Percentiles rank a stretch among this genome's conserved stretches.
Evolutionary conservation across 2,797 vertebrate genomes (phyloP).

Genomic region (Naso thynnoides): DNA sequence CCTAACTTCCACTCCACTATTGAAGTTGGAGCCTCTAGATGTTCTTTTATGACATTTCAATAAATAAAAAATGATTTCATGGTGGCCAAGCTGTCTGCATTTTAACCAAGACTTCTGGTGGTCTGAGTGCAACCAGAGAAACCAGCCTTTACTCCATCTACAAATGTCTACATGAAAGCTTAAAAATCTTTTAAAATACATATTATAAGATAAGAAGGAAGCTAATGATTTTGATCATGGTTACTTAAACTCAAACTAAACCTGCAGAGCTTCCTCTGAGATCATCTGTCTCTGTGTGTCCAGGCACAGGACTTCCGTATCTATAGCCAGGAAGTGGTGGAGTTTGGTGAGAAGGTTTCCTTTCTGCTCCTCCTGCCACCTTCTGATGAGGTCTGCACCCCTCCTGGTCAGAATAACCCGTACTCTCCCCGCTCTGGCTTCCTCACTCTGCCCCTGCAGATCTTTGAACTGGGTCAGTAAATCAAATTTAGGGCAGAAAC

Average conservation of each 20-base stretch:
- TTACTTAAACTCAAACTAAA: neutral
- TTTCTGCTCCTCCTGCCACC: constrained; percentile 92
- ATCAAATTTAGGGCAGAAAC: neutral
- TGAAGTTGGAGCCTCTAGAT: constrained; percentile 27
- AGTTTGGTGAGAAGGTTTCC: constrained; percentile 91
- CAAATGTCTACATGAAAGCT: constrained; percentile 5
- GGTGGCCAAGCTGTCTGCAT: constrained; percentile 11
- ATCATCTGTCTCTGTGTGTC: constrained; percentile 33
- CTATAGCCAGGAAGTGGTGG: constrained; percentile 92
- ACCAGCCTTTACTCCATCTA: neutral
- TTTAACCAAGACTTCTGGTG: constrained; percentile 18
- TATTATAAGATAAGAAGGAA: neutral
- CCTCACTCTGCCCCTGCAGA: constrained; percentile 91
- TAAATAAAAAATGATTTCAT: constrained; percentile 28
- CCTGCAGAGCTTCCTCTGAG: neutral
- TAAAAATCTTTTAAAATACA: neutral
- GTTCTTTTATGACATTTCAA: constrained; percentile 22
- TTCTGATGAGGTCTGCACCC: constrained; percentile 91
- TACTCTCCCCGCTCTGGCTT: constrained; percentile 90
- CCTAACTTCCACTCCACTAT: constrained; percentile 26
- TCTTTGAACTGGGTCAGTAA: constrained; percentile 92
- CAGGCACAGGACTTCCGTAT: constrained; percentile 92
- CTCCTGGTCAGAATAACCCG: constrained; percentile 92
- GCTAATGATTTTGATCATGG: neutral
- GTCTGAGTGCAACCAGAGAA: neutral